These are phyloP conservation scores for Goniozus legneri DNA, from an alignment of 1,140 invertebrate species.

Conservation along the genomic window DNA sequence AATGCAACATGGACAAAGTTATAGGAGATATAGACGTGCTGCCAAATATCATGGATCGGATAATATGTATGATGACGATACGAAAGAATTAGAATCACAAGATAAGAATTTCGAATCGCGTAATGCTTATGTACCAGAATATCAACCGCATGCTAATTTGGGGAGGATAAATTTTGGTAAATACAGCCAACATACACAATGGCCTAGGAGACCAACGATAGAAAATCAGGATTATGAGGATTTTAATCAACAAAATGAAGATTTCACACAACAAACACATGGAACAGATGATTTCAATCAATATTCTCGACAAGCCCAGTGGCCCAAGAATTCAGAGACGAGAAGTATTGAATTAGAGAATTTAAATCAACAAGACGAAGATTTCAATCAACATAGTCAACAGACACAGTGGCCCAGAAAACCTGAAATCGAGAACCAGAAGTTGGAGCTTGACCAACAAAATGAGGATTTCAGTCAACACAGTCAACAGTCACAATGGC, in stretches of 20 bases:
- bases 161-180: too few relatives aligned
- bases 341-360: constrained; percentile 13
- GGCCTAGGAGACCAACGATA: constrained; percentile 5
- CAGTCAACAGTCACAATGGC: constrained; percentile 35
- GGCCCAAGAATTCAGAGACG: neutral
- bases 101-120: constrained; percentile 5
- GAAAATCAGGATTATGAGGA: neutral
- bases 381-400: neutral
- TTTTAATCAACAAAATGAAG: constrained; percentile 9
- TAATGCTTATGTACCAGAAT: too few relatives aligned
- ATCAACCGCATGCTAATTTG: too few relatives aligned
- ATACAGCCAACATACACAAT: too few relatives aligned
- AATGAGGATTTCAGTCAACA: constrained; percentile 24
- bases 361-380: constrained; percentile 13
- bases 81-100: constrained; percentile 1
- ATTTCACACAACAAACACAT: constrained; percentile 8
- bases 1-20: neutral
- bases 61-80: too few relatives aligned
- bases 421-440: too few relatives aligned
- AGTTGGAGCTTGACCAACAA: constrained; percentile 8
- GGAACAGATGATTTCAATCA: constrained; percentile 14
- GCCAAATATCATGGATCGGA: neutral
- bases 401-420: neutral
- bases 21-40: constrained; percentile 20
- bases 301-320: constrained; percentile 14